Percentiles rank a stretch among this genome's conserved stretches.
Conservation (phyloP, 2,888 invertebrate genomes). For the Brachylomia viminalis region DNA sequence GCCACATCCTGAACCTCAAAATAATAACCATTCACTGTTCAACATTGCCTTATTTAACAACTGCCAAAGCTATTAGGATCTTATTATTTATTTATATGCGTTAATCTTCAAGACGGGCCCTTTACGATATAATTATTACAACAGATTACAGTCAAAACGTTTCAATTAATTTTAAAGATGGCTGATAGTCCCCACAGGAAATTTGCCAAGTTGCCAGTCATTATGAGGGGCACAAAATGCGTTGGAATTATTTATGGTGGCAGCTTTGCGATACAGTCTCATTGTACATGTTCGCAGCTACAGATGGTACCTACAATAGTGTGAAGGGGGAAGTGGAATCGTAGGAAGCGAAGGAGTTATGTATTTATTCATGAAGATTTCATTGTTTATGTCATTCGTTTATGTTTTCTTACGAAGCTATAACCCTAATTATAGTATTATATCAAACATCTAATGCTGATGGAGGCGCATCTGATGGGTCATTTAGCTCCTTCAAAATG, state of each 20-base stretch:
- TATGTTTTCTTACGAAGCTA: not conserved
- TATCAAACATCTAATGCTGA: too few species aligned
- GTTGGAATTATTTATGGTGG: constrained; percentile 69
- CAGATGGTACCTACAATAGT: constrained; percentile 37
- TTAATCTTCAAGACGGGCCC: constrained; percentile 68
- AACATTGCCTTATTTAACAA: constrained; percentile 52
- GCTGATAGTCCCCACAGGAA: constrained; percentile 75
- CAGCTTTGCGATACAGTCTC: constrained; percentile 44
- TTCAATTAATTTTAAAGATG: constrained; percentile 78
- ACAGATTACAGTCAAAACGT: constrained; percentile 73
- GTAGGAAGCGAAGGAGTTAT: not conserved
- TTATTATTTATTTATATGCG: constrained; percentile 70
- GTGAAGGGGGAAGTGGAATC: constrained; percentile 1
- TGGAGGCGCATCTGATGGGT: too few species aligned
- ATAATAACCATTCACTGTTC: constrained; percentile 48
- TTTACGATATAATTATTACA: constrained; percentile 70
- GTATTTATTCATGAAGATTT: not conserved
- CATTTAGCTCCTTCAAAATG: too few species aligned
- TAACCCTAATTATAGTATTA: too few species aligned
- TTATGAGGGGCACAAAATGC: constrained; percentile 69
- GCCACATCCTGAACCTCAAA: constrained; percentile 1
- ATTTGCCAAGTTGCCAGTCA: constrained; percentile 74
- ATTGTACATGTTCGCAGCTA: constrained; percentile 25
- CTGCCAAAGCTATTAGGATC: constrained; percentile 61
- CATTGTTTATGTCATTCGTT: not conserved